Evolutionary conservation across 2,888 invertebrate species (phyloP), one percentile per base, ranked within the genome.

Genomic region (Perithous albicinctus): DNA sequence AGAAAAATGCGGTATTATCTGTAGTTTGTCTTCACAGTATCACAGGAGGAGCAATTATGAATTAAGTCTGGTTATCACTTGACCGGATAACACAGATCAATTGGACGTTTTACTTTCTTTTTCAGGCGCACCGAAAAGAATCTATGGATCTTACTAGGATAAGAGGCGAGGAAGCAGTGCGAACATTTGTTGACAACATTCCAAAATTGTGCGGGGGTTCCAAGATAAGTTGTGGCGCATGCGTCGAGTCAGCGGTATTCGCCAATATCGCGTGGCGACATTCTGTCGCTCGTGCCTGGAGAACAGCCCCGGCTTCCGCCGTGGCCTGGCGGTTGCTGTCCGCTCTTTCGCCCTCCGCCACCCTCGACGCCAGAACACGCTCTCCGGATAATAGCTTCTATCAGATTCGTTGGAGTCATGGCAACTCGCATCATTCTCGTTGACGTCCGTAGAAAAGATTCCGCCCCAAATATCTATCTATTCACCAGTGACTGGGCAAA

Each of bases 251-350:
- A n/a, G n/a, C 59, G 61, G 59, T 66, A 85, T 82, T 87, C 86
- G 89, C 90, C 90, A 88, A 90, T 90, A 90, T 87, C 85, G 72
- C 78, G 75, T 80, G 87, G 88, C 89, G 90, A 86, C 90, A 82
- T 80, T 78, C 80, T 83, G 90, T 87, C 90, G 90, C 82, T 85
- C 80, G 61, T 35, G 38, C 51, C 73, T 43, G 59, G 76, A 76
- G 63, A 82, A 69, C 70, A 63, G 67, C 78, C 75, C 78, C 77
- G 74, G 15, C 59, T 59, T 56, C 63, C 56, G 70, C 59, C 48
- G 67, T 8, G 29, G 32, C 32, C 56, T 32, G 29, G 32, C 66
- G 10, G 23, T 66, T 54, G 51, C 48, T 38, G 63, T 51, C 41
- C 64, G 78, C 56, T 78, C 81, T 82, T 70, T 56, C 59, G 67